Evolutionary conservation across 2,888 invertebrate species (phyloP), one percentile per base, ranked within the genome.

Genomic region (Agapostemon virescens): DNA sequence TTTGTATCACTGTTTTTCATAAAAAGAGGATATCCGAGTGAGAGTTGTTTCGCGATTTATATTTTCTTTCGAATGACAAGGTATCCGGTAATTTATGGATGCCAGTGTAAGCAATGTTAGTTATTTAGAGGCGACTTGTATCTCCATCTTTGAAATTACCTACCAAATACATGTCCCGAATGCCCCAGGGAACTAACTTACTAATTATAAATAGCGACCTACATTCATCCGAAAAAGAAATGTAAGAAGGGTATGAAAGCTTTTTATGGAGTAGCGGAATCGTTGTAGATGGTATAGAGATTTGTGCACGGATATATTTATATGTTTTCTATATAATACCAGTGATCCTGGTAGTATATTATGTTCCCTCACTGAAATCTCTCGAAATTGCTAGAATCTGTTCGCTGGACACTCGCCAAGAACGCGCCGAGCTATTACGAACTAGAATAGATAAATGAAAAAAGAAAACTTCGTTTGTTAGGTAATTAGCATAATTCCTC

Each of bases 341-440:
- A 20, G 33, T 33, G 58, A 61, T 55, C 23, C 17, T 13, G 69
- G 49, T 64, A 77, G 74, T 52, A 58, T 49, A 58, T 68, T 76
- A 74, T 49, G 70, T 61, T 42, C 49, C 20, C 63, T 64, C 68
- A 63, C 55, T 36, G 55, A 79, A 66, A 76, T 69, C 55, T 33
- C 49, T 73, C 49, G 9, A 49, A 67, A 64, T 64, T 67, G 36
- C 45, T 33, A 68, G 70, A 69, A 58, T 63, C 70, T 38, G 42
- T 61, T 20, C 61, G 49, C 74, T 85, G 85, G 82, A 84, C 79
- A 72, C 33, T 49, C 72, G 82, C 82, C 84, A 84, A 79, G 69
- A 63, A 79, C 69, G 73, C 61, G 64, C 45, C 45, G 52, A 26
- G 17, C 33, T 61, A 61, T 61, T 61, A 61, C 20, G 58, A 61